phyloP scores from a whole-genome alignment of 2,888 invertebrate genomes.

The Hydraecia micacea region DNA sequence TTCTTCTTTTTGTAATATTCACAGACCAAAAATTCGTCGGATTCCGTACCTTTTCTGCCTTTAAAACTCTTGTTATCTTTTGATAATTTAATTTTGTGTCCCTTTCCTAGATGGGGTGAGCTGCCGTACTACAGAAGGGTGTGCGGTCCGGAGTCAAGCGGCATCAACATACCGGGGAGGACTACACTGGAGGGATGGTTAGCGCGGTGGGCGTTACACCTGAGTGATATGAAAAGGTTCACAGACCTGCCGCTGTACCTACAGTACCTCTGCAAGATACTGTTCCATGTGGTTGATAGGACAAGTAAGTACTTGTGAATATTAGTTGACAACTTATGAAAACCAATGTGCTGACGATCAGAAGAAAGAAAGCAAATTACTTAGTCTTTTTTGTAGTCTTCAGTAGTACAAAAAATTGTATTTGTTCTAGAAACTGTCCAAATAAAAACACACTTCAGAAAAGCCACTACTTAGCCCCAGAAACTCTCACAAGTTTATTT shows the following conservation, averaged over 20 bases:
- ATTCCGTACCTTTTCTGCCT: neutral
- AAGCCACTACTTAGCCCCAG: slow-evolving; percentile 17
- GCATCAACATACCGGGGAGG: slow-evolving; percentile 83
- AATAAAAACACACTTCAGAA: slow-evolving; percentile 24
- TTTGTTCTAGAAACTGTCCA: neutral
- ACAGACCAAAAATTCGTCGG: neutral
- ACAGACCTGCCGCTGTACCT: slow-evolving; percentile 93
- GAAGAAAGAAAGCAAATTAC: neutral
- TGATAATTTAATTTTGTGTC: slow-evolving; percentile 8
- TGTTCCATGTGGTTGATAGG: slow-evolving; percentile 93
- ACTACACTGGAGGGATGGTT: slow-evolving; percentile 93
- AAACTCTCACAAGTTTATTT: slow-evolving; percentile 34
- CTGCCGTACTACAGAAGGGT: slow-evolving; percentile 86
- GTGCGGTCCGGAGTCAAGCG: slow-evolving; percentile 86
- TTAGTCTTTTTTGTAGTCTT: too few species aligned
- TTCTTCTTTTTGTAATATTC: slow-evolving; percentile 4
- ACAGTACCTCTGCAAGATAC: slow-evolving; percentile 93
- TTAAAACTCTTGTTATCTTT: slow-evolving; percentile 21
- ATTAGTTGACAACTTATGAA: neutral
- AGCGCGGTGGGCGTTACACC: slow-evolving; percentile 92
- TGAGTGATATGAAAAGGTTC: slow-evolving; percentile 86
- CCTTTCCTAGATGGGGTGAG: slow-evolving; percentile 80
- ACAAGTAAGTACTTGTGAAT: slow-evolving; percentile 87
- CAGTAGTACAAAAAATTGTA: neutral
- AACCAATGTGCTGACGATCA: neutral